Base-by-base conservation (phyloP, 1,140 invertebrate species). In the Agrypnia vestita region DNA sequence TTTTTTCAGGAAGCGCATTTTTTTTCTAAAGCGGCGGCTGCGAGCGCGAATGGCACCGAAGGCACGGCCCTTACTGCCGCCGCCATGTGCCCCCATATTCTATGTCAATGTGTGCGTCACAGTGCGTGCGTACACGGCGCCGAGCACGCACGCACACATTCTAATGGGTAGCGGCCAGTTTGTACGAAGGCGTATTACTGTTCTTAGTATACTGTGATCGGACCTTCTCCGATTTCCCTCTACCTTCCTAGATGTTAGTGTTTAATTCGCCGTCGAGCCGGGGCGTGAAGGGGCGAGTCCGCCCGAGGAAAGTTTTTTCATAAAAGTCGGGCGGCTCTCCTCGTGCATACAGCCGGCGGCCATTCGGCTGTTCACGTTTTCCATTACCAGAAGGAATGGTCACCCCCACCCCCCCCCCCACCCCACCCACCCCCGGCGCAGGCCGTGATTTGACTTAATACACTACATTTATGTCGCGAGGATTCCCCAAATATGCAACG, bases 351-450 rank as follows among this genome's bases (percentile, higher is more conserved):
- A 59, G 55, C 55, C 55, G 55, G 15, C 55, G 21, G 55, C 55
- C 55, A 59, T 59, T 59, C 21, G 55, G 55, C 15, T 59, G 17
- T 59, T 59, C 55, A 59, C 55, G 55, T 59, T 59, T 71, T 71
- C 47, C 67, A 71, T 49, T 49, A 47, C 67, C 67, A 19, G 67
- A 44, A 44, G 67, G 43, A 71, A 15, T 44, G 62, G 62, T 11
- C 25, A n/a, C 17, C 17, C 17, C 61, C 61, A 6, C n/a, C 35
- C n/a, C 64, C 64, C 64, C 9, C 44, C 15, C 44, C 43, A 15
- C 61, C 21, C 12, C 25, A 7, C 21, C 8, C 7, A 11, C 43
- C 7, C 43, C 55, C 15, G 4, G 55, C 10, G 12, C 55, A 15
- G 55, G 9, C 17, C 55, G 55, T 59, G 55, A 59, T 59, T 59